Conservation (phyloP, 1,140 invertebrate species). For the Drosophila subpulchrella region DNA sequence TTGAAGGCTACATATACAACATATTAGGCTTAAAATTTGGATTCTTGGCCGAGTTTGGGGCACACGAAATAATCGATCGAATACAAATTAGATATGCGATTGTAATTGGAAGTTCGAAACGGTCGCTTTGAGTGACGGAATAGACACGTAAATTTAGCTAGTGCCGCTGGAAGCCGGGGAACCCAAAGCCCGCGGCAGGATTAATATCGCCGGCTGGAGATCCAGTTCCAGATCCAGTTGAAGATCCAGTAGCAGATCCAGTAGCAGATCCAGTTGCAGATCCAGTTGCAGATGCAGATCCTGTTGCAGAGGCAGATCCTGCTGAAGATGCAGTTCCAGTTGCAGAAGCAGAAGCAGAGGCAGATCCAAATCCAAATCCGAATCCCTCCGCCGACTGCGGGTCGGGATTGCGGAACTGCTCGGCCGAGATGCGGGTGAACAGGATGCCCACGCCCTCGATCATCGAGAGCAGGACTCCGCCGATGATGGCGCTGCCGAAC, state of each 20-base stretch:
- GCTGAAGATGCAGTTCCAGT: background rate
- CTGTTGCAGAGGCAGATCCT: background rate
- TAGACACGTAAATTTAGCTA: background rate
- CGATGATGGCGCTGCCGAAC: slow-evolving; percentile 97
- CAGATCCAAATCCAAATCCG: background rate
- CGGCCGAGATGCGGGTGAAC: slow-evolving; percentile 94
- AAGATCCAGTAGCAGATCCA: too few species aligned
- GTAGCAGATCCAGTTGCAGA: background rate
- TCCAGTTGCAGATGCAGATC: background rate
- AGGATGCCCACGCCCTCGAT: slow-evolving; percentile 98
- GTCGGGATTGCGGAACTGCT: slow-evolving; percentile 92
- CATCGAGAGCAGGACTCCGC: slow-evolving; percentile 95
- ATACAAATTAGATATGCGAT: background rate
- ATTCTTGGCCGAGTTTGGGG: too few species aligned
- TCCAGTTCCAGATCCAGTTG: background rate
- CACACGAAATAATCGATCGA: background rate
- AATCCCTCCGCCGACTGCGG: background rate
- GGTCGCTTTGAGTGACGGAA: too few species aligned
- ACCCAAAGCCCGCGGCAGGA: background rate
- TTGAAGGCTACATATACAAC: background rate
- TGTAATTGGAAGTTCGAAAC: background rate
- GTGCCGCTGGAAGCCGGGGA: background rate
- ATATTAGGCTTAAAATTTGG: too few species aligned
- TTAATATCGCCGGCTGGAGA: background rate
- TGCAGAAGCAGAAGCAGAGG: background rate